phyloP scores from a whole-genome alignment of 2,797 vertebrate genomes.

The Pachyuromys duprasi region DNA sequence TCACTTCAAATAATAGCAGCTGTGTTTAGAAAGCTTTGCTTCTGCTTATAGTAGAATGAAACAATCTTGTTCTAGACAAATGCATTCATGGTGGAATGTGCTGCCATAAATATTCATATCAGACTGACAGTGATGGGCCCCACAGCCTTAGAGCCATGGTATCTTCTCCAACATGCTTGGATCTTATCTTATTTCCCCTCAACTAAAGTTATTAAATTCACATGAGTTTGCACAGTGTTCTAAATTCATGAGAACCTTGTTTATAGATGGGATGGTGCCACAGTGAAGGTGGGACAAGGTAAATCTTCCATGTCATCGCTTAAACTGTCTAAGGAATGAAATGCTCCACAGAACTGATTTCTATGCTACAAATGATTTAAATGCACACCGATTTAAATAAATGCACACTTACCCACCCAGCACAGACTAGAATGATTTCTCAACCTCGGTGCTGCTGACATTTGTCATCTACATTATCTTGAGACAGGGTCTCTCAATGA shows the following conservation, averaged over 20 bases:
- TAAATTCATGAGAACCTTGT: slow-evolving; percentile 77
- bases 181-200: slow-evolving; percentile 73
- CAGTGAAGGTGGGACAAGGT: slow-evolving; percentile 55
- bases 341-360: slow-evolving; percentile 51
- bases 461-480: background rate
- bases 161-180: slow-evolving; percentile 41
- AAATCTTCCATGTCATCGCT: slow-evolving; percentile 78
- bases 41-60: slow-evolving; percentile 44
- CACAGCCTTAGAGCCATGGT: slow-evolving; percentile 61
- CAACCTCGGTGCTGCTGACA: background rate
- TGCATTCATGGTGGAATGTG: slow-evolving; percentile 59
- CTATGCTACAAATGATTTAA: slow-evolving; percentile 47
- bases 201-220: slow-evolving; percentile 75
- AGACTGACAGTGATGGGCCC: slow-evolving; percentile 71
- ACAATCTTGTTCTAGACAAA: slow-evolving; percentile 67
- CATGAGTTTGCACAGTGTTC: slow-evolving; percentile 77
- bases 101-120: slow-evolving; percentile 78
- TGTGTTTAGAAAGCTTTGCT: slow-evolving; percentile 35
- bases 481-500: background rate
- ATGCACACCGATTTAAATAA: slow-evolving; percentile 19
- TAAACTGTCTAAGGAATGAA: slow-evolving; percentile 65
- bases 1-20: slow-evolving; percentile 61
- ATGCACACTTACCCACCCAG: background rate
- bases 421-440: background rate
- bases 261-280: slow-evolving; percentile 73